These are phyloP conservation scores for Poecilobothrus nobilitatus DNA, from an alignment of 2,888 invertebrate genomes.

Conservation along the genomic window DNA sequence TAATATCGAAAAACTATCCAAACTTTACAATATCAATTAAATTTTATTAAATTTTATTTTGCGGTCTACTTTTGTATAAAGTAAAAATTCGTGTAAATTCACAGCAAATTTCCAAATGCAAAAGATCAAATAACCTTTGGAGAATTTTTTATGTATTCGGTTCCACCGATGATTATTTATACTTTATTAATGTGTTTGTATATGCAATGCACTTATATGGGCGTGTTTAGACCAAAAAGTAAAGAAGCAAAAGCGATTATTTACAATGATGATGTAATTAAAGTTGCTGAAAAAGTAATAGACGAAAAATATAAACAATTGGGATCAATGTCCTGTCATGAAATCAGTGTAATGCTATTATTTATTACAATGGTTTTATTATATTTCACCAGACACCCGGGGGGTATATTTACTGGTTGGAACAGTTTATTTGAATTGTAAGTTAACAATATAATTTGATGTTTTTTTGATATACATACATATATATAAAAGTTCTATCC, in stretches of 20 bases:
- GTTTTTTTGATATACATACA: conserved; percentile 8
- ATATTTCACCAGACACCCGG: conserved; percentile 85
- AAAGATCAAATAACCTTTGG: conserved; percentile 56
- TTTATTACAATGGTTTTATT: conserved; percentile 72
- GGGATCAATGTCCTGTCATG: conserved; percentile 71
- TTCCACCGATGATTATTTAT: conserved; percentile 75
- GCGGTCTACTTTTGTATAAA: too few species aligned
- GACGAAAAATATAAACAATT: conserved; percentile 66
- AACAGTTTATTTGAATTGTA: conserved; percentile 52
- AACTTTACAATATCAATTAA: too few species aligned
- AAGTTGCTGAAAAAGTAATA: conserved; percentile 63
- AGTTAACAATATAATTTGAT: background rate
- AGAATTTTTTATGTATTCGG: conserved; percentile 83
- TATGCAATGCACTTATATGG: conserved; percentile 74
- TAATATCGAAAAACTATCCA: too few species aligned
- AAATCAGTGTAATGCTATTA: conserved; percentile 60
- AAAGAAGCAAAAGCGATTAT: conserved; percentile 56
- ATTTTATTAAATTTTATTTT: too few species aligned
- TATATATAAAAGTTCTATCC: conserved; percentile 9
- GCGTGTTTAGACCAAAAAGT: conserved; percentile 59
- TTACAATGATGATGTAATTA: conserved; percentile 55
- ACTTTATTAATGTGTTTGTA: conserved; percentile 68
- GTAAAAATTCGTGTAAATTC: too few species aligned
- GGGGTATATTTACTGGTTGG: conserved; percentile 84
- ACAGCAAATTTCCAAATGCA: conserved; percentile 51